Conservation (phyloP, 2,888 invertebrate species). For the Fabriciana adippe region DNA sequence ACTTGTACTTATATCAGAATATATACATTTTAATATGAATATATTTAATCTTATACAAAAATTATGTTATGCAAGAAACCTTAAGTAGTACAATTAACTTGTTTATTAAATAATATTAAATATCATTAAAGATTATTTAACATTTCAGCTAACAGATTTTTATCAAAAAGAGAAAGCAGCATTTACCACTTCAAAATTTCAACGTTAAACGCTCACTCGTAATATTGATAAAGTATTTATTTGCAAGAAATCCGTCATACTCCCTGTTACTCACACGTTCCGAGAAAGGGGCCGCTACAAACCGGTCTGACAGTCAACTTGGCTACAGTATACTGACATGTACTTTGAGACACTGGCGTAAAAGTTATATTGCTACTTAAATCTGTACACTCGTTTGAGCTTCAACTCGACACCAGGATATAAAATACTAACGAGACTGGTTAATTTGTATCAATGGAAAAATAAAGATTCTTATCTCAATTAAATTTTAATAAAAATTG, state of each 20-base stretch:
- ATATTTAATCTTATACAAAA: conserved; percentile 3
- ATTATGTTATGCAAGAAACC: too few relatives aligned
- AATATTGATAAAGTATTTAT: conserved; percentile 46
- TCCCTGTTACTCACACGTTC: conserved; percentile 53
- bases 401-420: conserved; percentile 4
- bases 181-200: conserved; percentile 9
- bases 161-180: conserved; percentile 22
- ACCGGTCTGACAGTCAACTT: conserved; percentile 53
- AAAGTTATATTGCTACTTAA: conserved; percentile 24
- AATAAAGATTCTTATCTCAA: background rate
- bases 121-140: too few relatives aligned
- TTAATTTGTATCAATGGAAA: background rate
- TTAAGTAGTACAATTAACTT: too few relatives aligned
- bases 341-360: conserved; percentile 27
- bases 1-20: conserved; percentile 24
- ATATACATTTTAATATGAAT: conserved; percentile 9
- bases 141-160: background rate
- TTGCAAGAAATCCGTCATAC: conserved; percentile 59
- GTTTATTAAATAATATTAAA: too few relatives aligned
- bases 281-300: conserved; percentile 51
- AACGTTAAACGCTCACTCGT: conserved; percentile 45
- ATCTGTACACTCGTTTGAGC: background rate
- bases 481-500: too few relatives aligned
- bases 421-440: conserved; percentile 6
- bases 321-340: conserved; percentile 17